Percentiles rank a stretch among this genome's conserved stretches.
Evolutionary conservation across 1,140 invertebrate species (phyloP).

Genomic region (Stegodyphus mimosarum): DNA sequence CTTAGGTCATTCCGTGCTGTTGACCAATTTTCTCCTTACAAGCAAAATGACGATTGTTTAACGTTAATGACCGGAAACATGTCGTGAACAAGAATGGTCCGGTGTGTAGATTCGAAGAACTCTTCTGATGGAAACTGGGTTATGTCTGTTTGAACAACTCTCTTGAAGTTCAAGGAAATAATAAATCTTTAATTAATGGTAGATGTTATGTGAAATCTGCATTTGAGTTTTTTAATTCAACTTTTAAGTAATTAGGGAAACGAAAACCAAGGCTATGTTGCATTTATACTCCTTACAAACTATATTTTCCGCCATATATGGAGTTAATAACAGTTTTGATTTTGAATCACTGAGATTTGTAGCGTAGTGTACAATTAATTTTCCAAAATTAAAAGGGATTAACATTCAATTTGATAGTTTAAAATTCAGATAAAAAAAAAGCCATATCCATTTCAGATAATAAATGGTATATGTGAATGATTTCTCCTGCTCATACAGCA

Average conservation of each 20-base stretch:
- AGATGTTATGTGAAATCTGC: not conserved
- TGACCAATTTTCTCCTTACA: conserved; percentile 13
- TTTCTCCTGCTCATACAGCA: no score
- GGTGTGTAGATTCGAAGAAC: not conserved
- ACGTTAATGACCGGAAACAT: conserved; percentile 18
- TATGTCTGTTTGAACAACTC: not conserved
- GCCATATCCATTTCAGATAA: no score
- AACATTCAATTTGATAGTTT: no score
- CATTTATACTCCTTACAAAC: no score
- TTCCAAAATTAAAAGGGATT: no score
- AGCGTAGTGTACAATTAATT: no score
- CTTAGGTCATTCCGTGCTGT: conserved; percentile 13
- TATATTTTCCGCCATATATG: no score
- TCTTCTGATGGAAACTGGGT: not conserved
- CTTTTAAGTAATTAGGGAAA: not conserved
- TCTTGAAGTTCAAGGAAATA: not conserved
- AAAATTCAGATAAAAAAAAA: no score
- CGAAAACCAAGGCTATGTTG: not conserved
- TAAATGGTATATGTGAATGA: no score
- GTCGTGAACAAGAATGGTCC: conserved; percentile 4
- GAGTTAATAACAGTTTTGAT: no score
- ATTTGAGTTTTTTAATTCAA: not conserved
- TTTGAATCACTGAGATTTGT: no score
- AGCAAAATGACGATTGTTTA: conserved; percentile 16
- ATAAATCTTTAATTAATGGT: not conserved